Base-by-base conservation (phyloP, 2,797 vertebrate genomes). In the Pangasius macronema region DNA sequence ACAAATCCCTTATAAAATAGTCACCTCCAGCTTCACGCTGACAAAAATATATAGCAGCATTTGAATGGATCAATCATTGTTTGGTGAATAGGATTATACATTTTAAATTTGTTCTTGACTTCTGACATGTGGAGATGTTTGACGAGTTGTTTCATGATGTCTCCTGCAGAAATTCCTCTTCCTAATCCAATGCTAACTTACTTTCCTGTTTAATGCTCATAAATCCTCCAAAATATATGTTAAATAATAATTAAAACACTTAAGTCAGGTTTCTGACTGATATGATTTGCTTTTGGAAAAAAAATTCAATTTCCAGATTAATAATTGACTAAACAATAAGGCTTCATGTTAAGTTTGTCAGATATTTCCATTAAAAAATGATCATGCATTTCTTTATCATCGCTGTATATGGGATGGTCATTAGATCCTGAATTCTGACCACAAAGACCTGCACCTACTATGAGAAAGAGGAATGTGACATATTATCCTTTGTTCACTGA, bases 41-140 rank as follows among this genome's bases (percentile, higher is more conserved):
- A 83, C 68, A 65, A 53, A 76, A 36, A 63, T 24, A 75, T 57
- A 46, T 13, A 67, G 70, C 55, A 87, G 80, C 68, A 30, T 83
- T 63, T 18, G 42, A 53, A 83, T 57, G 3, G 10, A 24, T 36
- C 76, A 6, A 36, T 79, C 9, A 27, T 16, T 55, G 81, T 63
- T 55, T 53, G 59, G 46, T 30, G 27, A 83, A 39, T 3, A 22
- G 46, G 33, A 39, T 76, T 75, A 42, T 24, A 77, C 0, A 36
- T 55, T 16, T 42, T 11, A 9, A 20, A 70, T 42, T 24, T 46
- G 22, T 46, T 73, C 22, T 75, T 75, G 42, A 6, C 5, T 27
- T 51, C 46, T 79, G 49, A 51, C 73, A n/a, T n/a, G 10, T 13
- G 14, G 4, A 27, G 42, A 73, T 27, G 70, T 27, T 46, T 75